A percentile compares a stretch with the other conserved stretches of the same genome.
Conservation (phyloP, 2,888 invertebrate genomes). For the Pomacea canaliculata region DNA sequence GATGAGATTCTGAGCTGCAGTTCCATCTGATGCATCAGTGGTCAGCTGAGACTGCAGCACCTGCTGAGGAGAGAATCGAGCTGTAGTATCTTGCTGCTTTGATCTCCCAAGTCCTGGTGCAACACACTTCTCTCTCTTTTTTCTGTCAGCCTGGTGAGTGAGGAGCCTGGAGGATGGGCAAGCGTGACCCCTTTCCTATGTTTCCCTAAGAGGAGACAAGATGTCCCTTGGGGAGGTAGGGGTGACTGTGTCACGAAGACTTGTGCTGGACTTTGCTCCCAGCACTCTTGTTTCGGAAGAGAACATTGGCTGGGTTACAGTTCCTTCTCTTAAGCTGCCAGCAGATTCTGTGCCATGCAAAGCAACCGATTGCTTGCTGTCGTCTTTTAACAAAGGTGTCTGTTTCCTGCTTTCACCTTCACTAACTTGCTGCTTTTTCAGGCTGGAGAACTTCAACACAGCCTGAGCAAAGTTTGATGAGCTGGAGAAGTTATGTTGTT, state of each 20-base stretch:
- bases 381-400: not conserved
- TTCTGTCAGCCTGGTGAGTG: not conserved
- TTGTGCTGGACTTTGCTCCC: not conserved
- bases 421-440: not conserved
- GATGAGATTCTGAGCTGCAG: too few relatives aligned
- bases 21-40: too few relatives aligned
- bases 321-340: not conserved
- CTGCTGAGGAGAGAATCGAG: too few relatives aligned
- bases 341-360: not conserved
- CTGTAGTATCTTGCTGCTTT: too few relatives aligned
- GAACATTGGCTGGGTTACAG: not conserved
- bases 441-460: conserved; percentile 7
- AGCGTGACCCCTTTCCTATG: not conserved
- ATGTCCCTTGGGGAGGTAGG: not conserved
- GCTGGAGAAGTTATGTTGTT: conserved; percentile 12
- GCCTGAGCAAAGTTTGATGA: conserved; percentile 17
- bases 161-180: conserved; percentile 9
- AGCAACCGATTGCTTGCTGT: not conserved
- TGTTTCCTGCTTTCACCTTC: not conserved
- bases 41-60: too few relatives aligned
- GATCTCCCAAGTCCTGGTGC: not conserved
- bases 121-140: not conserved
- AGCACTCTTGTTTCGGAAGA: not conserved
- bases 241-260: not conserved
- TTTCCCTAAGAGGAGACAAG: not conserved